Evolutionary conservation across 2,113 vertebrate species (phyloP), one percentile per base, ranked within the genome.

Genomic region (Cavia aperea): DNA sequence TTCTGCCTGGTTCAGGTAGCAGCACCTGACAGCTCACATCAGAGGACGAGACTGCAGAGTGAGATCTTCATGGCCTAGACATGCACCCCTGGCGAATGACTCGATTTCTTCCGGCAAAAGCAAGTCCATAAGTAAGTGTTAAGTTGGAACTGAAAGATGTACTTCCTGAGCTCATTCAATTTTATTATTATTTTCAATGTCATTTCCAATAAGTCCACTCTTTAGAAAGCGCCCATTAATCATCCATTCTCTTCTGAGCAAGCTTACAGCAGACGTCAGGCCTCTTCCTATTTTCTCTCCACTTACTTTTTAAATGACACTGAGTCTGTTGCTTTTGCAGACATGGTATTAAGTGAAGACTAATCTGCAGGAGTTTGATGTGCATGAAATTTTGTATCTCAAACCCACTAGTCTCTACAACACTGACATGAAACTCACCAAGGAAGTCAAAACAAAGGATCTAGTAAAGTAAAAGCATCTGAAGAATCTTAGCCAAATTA

Each of bases 381-480:
- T 1, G 3, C 21, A 15, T 6, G 31, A 72, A 39, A 15, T 2
- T 24, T 1, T 15, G 0, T 0, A 1, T 46, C 46, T 56, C 24
- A n/a, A n/a, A 62, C 1, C 2, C 19, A 13, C 12, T 46, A 7
- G 19, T 0, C 0, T 15, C 73, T 33, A 4, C 73, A 19, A 9
- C 5, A 58, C 7, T 21, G 8, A 16, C 49, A 24, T 36, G 3
- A 54, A 36, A 62, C 0, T 5, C 21, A 14, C 4, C 36, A 10
- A 4, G 19, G 29, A 77, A 75, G 65, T 36, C 23, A 54, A 66
- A 31, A 79, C 21, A 46, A 39, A 72, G 1, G 18, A 26, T 33
- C 4, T 7, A 43, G n/a, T 8, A 18, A 13, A 49, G 10, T 11
- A 5, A 13, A 36, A 18, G 56, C 9, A 1, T 36, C 72, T 29